phyloP scores from a whole-genome alignment of 2,113 vertebrate species.

The Myrmecobius fasciatus region DNA sequence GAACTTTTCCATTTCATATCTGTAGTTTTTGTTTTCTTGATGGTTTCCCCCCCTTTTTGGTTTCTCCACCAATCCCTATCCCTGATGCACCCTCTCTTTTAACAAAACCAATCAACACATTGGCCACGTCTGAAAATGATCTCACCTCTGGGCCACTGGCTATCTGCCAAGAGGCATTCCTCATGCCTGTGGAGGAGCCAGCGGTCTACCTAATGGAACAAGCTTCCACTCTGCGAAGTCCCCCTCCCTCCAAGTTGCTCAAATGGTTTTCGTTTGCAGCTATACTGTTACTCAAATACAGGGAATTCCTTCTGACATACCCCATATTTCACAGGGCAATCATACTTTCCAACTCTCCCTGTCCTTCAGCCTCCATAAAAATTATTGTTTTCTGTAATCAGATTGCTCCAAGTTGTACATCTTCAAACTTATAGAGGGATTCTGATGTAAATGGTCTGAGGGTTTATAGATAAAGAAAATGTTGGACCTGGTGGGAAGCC shows the following conservation, averaged over 20 bases:
- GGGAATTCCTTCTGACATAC: neutral
- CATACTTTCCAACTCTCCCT: neutral
- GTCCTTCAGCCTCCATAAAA: neutral
- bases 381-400: neutral
- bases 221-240: neutral
- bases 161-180: neutral
- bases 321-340: neutral
- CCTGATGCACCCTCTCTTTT: neutral
- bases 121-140: neutral
- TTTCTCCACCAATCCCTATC: neutral
- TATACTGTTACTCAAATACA: neutral
- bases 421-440: neutral
- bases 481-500: neutral
- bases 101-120: neutral
- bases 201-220: neutral
- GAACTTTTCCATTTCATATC: neutral
- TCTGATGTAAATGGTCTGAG: too few relatives aligned
- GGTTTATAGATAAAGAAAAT: neutral
- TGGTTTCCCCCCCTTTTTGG: neutral
- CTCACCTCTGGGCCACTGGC: neutral
- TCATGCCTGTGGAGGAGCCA: slow-evolving; percentile 23
- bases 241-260: neutral
- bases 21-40: neutral
- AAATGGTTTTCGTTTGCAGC: neutral
- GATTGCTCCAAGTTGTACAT: neutral